Evolutionary conservation across 2,113 vertebrate genomes (phyloP).

Genomic region (Psilopsiagon aurifrons): DNA sequence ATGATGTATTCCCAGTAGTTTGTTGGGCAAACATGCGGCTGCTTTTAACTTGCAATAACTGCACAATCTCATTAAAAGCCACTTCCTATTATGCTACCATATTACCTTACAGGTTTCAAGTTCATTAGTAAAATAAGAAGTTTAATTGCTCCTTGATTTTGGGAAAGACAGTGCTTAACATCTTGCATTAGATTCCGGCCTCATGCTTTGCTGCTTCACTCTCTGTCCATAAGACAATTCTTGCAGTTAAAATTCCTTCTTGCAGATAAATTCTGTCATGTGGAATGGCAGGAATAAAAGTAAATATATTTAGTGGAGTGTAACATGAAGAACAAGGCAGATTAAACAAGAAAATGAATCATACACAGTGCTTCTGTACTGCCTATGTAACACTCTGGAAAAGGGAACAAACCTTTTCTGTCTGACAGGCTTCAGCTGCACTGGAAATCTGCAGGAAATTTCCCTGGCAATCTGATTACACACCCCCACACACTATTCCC

Average conservation of each 20-base stretch:
- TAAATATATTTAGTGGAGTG: slow-evolving; percentile 52
- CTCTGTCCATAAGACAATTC: neutral
- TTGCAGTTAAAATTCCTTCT: neutral
- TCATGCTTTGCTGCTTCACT: neutral
- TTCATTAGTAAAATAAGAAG: slow-evolving; percentile 12
- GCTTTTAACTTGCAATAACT: slow-evolving; percentile 37
- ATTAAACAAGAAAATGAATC: slow-evolving; percentile 39
- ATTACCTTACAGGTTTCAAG: slow-evolving; percentile 18
- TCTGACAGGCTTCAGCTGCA: neutral
- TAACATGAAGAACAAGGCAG: slow-evolving; percentile 47
- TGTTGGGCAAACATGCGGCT: slow-evolving; percentile 8
- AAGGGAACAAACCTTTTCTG: neutral
- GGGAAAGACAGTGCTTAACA: neutral
- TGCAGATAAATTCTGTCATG: slow-evolving; percentile 5
- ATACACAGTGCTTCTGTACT: neutral
- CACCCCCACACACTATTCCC: neutral
- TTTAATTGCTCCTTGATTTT: slow-evolving; percentile 21
- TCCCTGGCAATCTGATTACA: neutral
- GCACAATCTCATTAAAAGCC: slow-evolving; percentile 1
- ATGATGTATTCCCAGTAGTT: slow-evolving; percentile 17
- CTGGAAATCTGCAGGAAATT: neutral
- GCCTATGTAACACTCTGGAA: neutral
- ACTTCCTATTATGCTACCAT: neutral
- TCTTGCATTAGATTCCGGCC: slow-evolving; percentile 13
- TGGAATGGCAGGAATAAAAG: slow-evolving; percentile 38